Conservation (phyloP, 2,797 vertebrate species). For the Epinephelus awoara region DNA sequence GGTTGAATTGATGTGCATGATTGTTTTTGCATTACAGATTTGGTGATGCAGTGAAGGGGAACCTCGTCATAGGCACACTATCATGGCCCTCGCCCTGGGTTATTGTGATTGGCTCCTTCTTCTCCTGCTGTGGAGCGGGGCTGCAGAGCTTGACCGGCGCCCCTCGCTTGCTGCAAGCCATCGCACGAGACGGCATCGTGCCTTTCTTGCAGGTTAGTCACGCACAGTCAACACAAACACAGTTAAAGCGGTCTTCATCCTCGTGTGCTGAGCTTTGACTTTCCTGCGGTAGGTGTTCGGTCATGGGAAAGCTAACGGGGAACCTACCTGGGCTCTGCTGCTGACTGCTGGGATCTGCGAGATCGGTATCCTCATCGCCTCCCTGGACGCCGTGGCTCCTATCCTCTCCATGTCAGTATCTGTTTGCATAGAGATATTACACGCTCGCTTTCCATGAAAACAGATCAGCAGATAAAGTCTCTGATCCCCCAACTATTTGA, state of each 20-base stretch:
- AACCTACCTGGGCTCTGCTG: conserved; percentile 97
- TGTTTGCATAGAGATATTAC: neutral
- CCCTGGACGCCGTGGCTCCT: conserved; percentile 94
- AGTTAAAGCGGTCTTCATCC: neutral
- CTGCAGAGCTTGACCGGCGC: conserved; percentile 97
- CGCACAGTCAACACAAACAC: neutral
- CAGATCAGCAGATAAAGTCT: conserved; percentile 22
- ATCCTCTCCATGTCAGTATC: conserved; percentile 95
- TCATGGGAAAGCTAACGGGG: conserved; percentile 96
- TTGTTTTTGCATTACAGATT: conserved; percentile 81
- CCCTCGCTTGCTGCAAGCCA: conserved; percentile 95
- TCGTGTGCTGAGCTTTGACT: rapidly evolving
- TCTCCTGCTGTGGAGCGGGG: conserved; percentile 96
- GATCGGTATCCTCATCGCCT: conserved; percentile 96
- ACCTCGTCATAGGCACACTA: conserved; percentile 94
- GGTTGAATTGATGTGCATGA: neutral
- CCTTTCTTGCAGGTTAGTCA: conserved; percentile 92
- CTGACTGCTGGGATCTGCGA: conserved; percentile 95
- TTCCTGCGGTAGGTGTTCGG: conserved; percentile 91
- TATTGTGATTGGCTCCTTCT: conserved; percentile 97
- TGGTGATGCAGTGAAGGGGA: conserved; percentile 94
- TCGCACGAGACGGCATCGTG: conserved; percentile 94
- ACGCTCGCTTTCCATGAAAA: conserved; percentile 18
- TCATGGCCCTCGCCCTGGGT: conserved; percentile 99
- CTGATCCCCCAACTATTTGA: conserved; percentile 21